A percentile compares a stretch with the other conserved stretches of the same genome.
Conservation (phyloP, 2,888 invertebrate species). For the Dryocosmus kuriphilus region DNA sequence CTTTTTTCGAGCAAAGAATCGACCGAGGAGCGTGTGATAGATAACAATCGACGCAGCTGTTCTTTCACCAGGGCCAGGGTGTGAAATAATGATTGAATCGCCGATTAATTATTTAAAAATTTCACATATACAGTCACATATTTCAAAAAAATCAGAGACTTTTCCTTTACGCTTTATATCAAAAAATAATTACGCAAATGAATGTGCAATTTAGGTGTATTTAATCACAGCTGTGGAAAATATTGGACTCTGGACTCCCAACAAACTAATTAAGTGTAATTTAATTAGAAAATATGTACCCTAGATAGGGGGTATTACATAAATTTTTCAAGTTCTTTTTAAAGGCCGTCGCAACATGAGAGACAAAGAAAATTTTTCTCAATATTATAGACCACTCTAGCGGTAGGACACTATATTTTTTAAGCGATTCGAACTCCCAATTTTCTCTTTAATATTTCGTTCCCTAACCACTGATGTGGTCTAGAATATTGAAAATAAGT, state of each 20-base stretch:
- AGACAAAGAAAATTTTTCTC: background rate
- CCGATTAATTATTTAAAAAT: background rate
- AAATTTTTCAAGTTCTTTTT: too few relatives aligned
- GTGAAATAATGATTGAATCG: background rate
- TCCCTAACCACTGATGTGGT: too few relatives aligned
- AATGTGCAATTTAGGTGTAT: background rate
- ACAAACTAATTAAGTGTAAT: too few relatives aligned
- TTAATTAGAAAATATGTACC: too few relatives aligned
- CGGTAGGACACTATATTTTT: background rate
- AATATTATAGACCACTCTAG: background rate
- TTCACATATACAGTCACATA: background rate
- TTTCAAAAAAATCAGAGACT: background rate
- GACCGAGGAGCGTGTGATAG: background rate
- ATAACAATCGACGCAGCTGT: background rate
- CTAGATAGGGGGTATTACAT: too few relatives aligned
- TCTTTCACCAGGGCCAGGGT: background rate
- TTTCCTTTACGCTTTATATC: background rate
- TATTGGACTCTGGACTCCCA: background rate
- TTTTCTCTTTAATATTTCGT: too few relatives aligned
- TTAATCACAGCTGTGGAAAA: background rate
- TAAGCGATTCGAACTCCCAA: too few relatives aligned
- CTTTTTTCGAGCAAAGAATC: background rate
- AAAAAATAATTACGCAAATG: background rate
- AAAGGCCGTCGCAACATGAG: background rate
- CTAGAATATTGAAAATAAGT: too few relatives aligned